Base-by-base conservation (phyloP, 1,140 invertebrate genomes). In the Neodiprion pinetum region DNA sequence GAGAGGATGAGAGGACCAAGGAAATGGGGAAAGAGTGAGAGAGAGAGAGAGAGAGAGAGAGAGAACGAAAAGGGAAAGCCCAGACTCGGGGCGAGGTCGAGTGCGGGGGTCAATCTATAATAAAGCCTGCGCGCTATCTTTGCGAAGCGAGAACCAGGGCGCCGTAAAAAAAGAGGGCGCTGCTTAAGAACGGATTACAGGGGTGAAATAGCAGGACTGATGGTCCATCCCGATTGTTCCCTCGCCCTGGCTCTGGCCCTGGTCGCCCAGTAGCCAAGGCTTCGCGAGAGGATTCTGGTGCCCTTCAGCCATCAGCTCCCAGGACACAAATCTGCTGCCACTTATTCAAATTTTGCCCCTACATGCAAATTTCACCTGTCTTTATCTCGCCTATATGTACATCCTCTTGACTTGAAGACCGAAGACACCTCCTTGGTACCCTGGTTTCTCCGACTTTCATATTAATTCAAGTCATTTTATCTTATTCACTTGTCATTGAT, bases 181-280 rank as follows among this genome's bases (percentile, higher is more conserved):
- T 85, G 83, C 83, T 87, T 84, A 87, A 88, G 86, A 87, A 86
- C 82, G 83, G 85, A 88, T 87, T 87, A 87, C 81, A 84, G 82
- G 86, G 85, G 83, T 83, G 85, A 87, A 87, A 87, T 87, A 83
- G 83, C 79, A 80, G 71, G 73, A 80, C 75, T 76, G 79, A 85
- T 83, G 78, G 77, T 77, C 77, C 75, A 73, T 75, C 68, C 67
- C 72, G 76, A 78, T 79, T 40, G 28, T 40, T 40, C 28, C 28
- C 28, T 40, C 28, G 28, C 28, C 5, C 28, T 40, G 28, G 28
- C 28, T 5, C 28, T 40, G 28, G 28, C 28, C 28, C 28, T 40
- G 28, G 28, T 5, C 28, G 28, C 28, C 28, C 28, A 40, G 28
- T 0, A 40, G 28, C 28, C 28, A 40, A 40, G 1, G 28, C 28